Evolutionary conservation across 2,888 invertebrate species (phyloP).

Genomic region (Dilophus febrilis): DNA sequence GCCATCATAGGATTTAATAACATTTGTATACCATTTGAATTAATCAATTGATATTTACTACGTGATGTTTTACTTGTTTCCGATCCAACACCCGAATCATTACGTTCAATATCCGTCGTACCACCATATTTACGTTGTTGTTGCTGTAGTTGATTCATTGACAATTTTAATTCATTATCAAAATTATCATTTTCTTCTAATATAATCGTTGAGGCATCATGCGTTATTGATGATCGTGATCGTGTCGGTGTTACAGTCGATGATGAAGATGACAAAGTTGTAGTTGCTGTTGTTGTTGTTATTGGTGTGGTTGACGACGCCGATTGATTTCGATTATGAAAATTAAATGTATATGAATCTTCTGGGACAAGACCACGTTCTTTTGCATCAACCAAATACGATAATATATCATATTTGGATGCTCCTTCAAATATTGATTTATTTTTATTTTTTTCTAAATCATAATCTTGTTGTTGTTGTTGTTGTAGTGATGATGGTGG

Average conservation of each 20-base stretch:
- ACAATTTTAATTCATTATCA: slow-evolving; percentile 13
- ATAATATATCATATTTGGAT: slow-evolving; percentile 77
- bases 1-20: no score
- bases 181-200: background rate
- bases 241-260: no score
- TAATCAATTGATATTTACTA: slow-evolving; percentile 45
- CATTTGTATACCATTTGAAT: slow-evolving; percentile 16
- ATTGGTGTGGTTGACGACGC: background rate
- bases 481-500: slow-evolving; percentile 41
- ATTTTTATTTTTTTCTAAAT: slow-evolving; percentile 50
- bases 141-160: no score
- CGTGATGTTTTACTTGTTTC: slow-evolving; percentile 79
- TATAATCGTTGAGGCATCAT: no score
- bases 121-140: slow-evolving; percentile 36
- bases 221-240: no score
- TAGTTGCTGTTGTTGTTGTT: no score
- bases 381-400: slow-evolving; percentile 75
- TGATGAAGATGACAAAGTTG: no score
- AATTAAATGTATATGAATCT: slow-evolving; percentile 49
- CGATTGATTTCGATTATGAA: slow-evolving; percentile 30
- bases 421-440: slow-evolving; percentile 63
- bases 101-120: slow-evolving; percentile 67
- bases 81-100: slow-evolving; percentile 84
- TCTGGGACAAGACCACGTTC: slow-evolving; percentile 54
- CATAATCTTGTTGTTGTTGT: slow-evolving; percentile 28